These are phyloP conservation scores for Paedocypris micromegethes DNA, from an alignment of 2,797 vertebrate species.

Conservation along the genomic window DNA sequence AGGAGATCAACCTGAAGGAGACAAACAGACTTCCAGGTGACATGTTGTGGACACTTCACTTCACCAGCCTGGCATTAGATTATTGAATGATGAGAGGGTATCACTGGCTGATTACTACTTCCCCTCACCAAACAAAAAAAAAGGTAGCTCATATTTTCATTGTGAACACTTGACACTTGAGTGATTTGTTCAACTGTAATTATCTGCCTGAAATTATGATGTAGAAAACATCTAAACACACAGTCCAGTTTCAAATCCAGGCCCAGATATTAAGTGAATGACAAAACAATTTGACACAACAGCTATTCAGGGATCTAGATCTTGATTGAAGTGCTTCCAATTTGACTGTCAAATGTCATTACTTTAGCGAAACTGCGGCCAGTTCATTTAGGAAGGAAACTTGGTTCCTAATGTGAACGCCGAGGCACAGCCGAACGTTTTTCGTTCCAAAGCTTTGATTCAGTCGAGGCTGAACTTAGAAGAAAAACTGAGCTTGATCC, in stretches of 20 bases:
- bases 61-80: conserved; percentile 41
- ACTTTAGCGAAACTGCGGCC: conserved; percentile 41
- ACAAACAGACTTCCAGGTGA: conserved; percentile 40
- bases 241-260: conserved; percentile 45
- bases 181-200: conserved; percentile 53
- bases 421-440: too few relatives aligned
- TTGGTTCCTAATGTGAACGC: too few relatives aligned
- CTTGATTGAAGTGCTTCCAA: conserved; percentile 56
- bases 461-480: too few relatives aligned
- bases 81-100: conserved; percentile 49
- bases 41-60: conserved; percentile 42
- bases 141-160: conserved; percentile 52
- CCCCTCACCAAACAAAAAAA: conserved; percentile 48
- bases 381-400: conserved; percentile 24
- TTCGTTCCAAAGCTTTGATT: too few relatives aligned
- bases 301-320: conserved; percentile 59
- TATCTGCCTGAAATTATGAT: conserved; percentile 55
- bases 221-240: conserved; percentile 53
- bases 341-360: conserved; percentile 52
- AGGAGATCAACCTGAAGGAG: conserved; percentile 77
- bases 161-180: conserved; percentile 52
- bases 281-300: conserved; percentile 56
- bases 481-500: too few relatives aligned
- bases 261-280: conserved; percentile 54
- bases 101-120: conserved; percentile 51